Evolutionary conservation across 2,113 vertebrate genomes (phyloP).

Genomic region (Merops nubicus): DNA sequence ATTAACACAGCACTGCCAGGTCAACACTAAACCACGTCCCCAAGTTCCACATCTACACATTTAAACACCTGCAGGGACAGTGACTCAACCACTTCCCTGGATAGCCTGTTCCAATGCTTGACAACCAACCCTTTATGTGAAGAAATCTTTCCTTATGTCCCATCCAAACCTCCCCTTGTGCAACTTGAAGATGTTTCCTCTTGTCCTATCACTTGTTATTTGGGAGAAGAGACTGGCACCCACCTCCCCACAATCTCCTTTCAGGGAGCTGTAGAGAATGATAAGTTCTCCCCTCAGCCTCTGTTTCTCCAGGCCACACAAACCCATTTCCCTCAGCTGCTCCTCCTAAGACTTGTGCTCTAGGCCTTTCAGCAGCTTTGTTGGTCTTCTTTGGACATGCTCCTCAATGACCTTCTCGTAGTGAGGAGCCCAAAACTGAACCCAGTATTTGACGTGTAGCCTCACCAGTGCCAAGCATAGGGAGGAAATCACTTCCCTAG

Average conservation of each 20-base stretch:
- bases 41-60: not conserved
- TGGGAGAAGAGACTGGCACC: not conserved
- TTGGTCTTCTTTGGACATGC: fast-evolving
- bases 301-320: not conserved
- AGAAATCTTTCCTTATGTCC: not conserved
- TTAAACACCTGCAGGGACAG: not conserved
- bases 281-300: not conserved
- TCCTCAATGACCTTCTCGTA: not conserved
- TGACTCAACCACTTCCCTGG: not conserved
- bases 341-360: not conserved
- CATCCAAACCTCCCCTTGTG: not conserved
- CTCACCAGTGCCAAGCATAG: not conserved
- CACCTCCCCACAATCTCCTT: fast-evolving
- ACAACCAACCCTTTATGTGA: fast-evolving
- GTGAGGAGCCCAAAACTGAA: not conserved
- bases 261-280: not conserved
- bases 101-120: not conserved
- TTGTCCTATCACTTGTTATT: not conserved
- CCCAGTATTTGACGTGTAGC: fast-evolving
- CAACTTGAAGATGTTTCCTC: not conserved
- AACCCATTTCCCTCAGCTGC: not conserved
- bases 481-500: fast-evolving
- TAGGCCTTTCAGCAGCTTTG: not conserved
- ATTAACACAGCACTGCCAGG: not conserved
- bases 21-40: not conserved